phyloP scores from a whole-genome alignment of 2,888 invertebrate genomes.

The Azorinus chamasolen region DNA sequence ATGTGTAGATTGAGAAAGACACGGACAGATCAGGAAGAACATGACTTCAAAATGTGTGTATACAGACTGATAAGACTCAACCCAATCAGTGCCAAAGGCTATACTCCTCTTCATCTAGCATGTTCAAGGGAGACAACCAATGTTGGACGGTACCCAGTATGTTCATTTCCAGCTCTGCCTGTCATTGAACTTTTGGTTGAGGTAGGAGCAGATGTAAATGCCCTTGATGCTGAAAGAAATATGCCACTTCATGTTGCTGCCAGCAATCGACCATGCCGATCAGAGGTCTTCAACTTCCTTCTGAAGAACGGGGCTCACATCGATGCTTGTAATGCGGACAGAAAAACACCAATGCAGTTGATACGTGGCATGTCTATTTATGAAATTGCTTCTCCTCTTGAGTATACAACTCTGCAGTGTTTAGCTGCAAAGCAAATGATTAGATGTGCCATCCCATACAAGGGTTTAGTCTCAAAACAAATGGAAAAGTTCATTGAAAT shows the following conservation, averaged over 20 bases:
- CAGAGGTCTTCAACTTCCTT: constrained; percentile 91
- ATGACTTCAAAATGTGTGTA: constrained; percentile 90
- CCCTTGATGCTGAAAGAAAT: constrained; percentile 93
- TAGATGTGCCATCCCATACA: constrained; percentile 88
- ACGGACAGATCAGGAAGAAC: constrained; percentile 81
- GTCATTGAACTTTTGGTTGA: constrained; percentile 92
- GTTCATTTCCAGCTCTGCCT: constrained; percentile 91
- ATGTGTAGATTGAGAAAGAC: constrained; percentile 84
- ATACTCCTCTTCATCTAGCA: constrained; percentile 90
- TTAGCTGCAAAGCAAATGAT: constrained; percentile 88
- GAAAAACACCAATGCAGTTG: constrained; percentile 82
- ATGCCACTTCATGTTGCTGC: constrained; percentile 95
- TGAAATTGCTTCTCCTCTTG: constrained; percentile 81
- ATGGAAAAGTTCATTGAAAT: constrained; percentile 83
- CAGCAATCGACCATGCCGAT: constrained; percentile 90
- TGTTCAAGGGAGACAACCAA: constrained; percentile 92
- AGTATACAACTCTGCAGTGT: constrained; percentile 83
- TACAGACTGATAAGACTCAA: constrained; percentile 92
- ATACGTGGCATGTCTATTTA: constrained; percentile 80
- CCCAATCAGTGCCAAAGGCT: constrained; percentile 87
- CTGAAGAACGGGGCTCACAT: constrained; percentile 94
- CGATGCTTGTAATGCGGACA: constrained; percentile 88
- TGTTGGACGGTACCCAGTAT: constrained; percentile 90
- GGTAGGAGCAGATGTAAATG: constrained; percentile 94
- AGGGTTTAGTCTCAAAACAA: constrained; percentile 80